Evolutionary conservation across 1,140 invertebrate genomes (phyloP).

Genomic region (Brachionus koreanus): DNA sequence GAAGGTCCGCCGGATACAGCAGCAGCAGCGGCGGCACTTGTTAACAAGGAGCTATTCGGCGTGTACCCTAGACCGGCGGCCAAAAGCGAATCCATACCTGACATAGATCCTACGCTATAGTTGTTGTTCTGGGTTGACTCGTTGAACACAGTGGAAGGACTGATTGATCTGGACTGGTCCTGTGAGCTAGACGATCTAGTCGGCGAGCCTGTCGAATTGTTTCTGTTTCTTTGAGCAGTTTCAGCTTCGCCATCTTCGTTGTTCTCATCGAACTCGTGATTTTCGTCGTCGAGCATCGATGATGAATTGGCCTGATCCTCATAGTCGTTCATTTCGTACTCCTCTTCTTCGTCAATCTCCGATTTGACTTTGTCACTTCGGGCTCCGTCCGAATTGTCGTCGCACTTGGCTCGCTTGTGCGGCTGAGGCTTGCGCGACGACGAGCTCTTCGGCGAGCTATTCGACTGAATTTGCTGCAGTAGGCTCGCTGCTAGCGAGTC

Average conservation of each 20-base stretch:
- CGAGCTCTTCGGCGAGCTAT: background rate
- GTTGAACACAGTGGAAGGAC: background rate
- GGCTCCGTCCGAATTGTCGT: background rate
- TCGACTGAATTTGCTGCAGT: constrained; percentile 1
- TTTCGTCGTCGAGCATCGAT: background rate
- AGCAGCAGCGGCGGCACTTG: constrained; percentile 35
- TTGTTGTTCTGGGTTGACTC: background rate
- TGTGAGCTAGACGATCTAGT: background rate
- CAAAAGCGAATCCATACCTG: constrained; percentile 32
- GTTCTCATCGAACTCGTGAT: background rate
- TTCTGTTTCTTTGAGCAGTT: background rate
- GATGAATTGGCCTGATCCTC: background rate
- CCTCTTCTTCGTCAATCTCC: constrained; percentile 11
- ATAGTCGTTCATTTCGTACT: constrained; percentile 4
- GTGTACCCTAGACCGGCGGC: constrained; percentile 23
- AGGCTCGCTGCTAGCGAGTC: constrained; percentile 12
- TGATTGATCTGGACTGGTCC: constrained; percentile 10
- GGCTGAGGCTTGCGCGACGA: background rate
- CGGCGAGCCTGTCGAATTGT: constrained; percentile 10
- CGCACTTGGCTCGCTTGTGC: background rate
- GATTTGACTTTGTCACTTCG: background rate
- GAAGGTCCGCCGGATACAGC: background rate
- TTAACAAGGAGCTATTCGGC: background rate
- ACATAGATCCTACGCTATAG: background rate
- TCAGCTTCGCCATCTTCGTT: background rate